Conservation (phyloP, 2,113 vertebrate genomes). For the Cryptoleucopteryx plumbea region DNA sequence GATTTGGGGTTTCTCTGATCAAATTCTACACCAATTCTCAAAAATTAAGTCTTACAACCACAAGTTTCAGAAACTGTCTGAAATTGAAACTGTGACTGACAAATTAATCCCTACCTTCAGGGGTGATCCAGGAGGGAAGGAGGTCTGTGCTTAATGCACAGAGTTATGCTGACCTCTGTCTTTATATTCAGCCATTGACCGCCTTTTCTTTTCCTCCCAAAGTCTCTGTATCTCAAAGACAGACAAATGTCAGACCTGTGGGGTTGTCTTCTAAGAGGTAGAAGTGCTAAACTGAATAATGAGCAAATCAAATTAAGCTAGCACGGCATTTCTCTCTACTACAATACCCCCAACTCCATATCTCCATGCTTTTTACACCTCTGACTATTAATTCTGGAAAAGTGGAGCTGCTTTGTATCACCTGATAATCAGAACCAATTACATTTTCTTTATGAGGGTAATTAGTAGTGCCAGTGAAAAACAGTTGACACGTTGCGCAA, state of each 20-base stretch:
- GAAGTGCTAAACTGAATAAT: background rate
- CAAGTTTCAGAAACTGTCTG: background rate
- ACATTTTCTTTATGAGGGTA: background rate
- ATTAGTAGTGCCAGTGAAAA: background rate
- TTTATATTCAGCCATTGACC: background rate
- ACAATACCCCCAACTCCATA: background rate
- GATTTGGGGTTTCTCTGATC: background rate
- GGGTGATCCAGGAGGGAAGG: background rate
- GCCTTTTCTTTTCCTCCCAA: background rate
- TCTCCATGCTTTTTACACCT: background rate
- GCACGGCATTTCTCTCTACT: background rate
- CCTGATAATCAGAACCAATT: background rate
- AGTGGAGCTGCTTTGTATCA: background rate
- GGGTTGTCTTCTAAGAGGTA: background rate
- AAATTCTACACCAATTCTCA: background rate
- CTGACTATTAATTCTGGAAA: background rate
- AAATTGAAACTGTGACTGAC: background rate
- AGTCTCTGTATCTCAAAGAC: background rate
- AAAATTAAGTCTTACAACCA: background rate
- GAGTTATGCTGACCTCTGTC: background rate
- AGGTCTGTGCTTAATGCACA: background rate
- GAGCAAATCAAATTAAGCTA: background rate
- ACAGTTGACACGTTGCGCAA: accelerated
- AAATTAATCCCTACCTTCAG: background rate
- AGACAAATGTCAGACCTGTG: background rate